A percentile compares a stretch with the other conserved stretches of the same genome.
Evolutionary conservation across 2,113 vertebrate species (phyloP).

Genomic region (Tinamus guttatus): DNA sequence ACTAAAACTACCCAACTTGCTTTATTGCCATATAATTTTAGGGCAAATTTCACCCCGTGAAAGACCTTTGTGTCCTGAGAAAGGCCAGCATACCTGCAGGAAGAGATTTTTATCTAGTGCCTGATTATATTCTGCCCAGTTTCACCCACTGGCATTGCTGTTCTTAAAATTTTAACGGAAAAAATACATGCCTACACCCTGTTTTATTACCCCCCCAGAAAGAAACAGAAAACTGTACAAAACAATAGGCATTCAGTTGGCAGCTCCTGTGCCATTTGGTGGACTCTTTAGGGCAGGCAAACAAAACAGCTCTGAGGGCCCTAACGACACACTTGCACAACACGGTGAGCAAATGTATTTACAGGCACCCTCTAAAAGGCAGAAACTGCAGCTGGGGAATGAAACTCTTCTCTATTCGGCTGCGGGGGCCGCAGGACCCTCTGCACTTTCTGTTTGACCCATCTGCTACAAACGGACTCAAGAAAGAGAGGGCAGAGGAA

Average conservation of each 20-base stretch:
- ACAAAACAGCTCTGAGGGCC: background rate
- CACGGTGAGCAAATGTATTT: background rate
- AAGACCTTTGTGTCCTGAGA: background rate
- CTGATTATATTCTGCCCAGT: background rate
- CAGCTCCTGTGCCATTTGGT: conserved; percentile 3
- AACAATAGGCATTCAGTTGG: conserved; percentile 64
- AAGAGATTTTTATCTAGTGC: background rate
- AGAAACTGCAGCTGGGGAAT: background rate
- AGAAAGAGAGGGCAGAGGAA: background rate
- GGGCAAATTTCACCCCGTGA: background rate
- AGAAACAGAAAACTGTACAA: background rate
- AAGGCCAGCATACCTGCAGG: background rate
- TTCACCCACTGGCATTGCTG: background rate
- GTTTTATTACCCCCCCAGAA: background rate
- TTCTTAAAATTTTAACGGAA: conserved; percentile 46
- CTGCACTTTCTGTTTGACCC: background rate
- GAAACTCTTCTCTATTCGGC: rapidly evolving
- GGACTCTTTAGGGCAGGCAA: background rate
- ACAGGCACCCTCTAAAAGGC: rapidly evolving
- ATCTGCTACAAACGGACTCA: background rate
- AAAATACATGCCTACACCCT: conserved; percentile 52
- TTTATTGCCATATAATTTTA: background rate
- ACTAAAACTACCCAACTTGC: background rate
- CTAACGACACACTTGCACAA: background rate
- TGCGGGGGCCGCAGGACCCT: background rate